These are phyloP conservation scores for Lysiphlebus fabarum DNA, from an alignment of 1,140 invertebrate genomes.

Conservation along the genomic window DNA sequence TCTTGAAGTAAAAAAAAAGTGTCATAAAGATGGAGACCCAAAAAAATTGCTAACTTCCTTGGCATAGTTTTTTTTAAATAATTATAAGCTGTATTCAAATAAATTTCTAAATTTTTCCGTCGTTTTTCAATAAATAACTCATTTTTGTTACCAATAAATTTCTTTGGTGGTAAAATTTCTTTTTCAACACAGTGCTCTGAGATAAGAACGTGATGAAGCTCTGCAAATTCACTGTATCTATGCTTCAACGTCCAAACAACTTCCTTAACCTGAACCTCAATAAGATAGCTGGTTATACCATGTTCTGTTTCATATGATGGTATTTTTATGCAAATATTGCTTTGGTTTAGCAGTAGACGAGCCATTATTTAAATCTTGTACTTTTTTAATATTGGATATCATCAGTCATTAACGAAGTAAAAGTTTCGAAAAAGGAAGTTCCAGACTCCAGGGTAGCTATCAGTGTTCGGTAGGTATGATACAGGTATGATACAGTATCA, in stretches of 20 bases:
- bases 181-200: slow-evolving; percentile 74
- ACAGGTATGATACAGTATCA: too few relatives aligned
- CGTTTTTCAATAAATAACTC: slow-evolving; percentile 83
- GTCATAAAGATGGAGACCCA: slow-evolving; percentile 80
- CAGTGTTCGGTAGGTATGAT: too few relatives aligned
- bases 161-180: slow-evolving; percentile 86
- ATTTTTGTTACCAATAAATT: slow-evolving; percentile 75
- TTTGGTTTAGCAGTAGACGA: slow-evolving; percentile 60
- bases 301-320: slow-evolving; percentile 57
- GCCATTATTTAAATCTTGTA: slow-evolving; percentile 55
- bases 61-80: slow-evolving; percentile 75
- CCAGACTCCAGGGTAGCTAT: too few relatives aligned
- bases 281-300: slow-evolving; percentile 66
- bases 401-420: too few relatives aligned
- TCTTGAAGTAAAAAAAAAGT: slow-evolving; percentile 77
- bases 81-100: slow-evolving; percentile 73
- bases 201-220: slow-evolving; percentile 80
- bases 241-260: slow-evolving; percentile 79
- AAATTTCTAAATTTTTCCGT: slow-evolving; percentile 72
- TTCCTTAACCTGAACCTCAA: slow-evolving; percentile 65
- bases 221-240: slow-evolving; percentile 84
- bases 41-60: slow-evolving; percentile 69
- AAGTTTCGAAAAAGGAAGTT: too few relatives aligned
- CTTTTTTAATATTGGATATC: not conserved
- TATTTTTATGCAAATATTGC: slow-evolving; percentile 61